These are phyloP conservation scores for Pteronotus mesoamericanus DNA, from an alignment of 2,797 vertebrate genomes.

Conservation along the genomic window DNA sequence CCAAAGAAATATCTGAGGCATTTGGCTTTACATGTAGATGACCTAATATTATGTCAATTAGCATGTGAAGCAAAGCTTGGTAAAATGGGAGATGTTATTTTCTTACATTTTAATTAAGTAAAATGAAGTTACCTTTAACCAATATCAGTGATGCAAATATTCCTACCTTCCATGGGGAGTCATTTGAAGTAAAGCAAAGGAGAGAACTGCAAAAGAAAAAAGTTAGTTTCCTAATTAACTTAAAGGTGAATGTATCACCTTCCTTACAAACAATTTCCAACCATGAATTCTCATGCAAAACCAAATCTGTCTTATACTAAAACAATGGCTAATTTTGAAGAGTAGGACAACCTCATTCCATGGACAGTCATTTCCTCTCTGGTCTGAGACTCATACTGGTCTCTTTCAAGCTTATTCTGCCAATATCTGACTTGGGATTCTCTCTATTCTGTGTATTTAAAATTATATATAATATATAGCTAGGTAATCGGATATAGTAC, in stretches of 20 bases:
- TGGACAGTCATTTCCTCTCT: neutral
- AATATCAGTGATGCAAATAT: neutral
- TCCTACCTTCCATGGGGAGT: neutral
- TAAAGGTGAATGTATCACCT: neutral
- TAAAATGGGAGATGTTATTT: neutral
- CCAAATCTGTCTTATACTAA: neutral
- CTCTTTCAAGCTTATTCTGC: neutral
- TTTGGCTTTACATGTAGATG: neutral
- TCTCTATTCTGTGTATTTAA: neutral
- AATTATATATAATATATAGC: neutral
- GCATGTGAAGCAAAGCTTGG: neutral
- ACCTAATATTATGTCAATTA: neutral
- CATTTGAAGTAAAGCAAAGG: neutral
- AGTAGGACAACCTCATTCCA: accelerated
- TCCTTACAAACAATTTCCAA: neutral
- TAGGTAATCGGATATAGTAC: neutral
- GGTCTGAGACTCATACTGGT: neutral
- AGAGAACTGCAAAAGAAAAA: neutral
- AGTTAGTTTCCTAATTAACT: neutral
- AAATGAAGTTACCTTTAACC: neutral
- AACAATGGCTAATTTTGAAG: neutral
- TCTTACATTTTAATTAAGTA: neutral
- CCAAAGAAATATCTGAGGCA: neutral
- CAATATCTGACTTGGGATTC: neutral
- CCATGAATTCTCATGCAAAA: neutral